phyloP scores from a whole-genome alignment of 2,113 vertebrate species.

The Phyllostomus discolor region DNA sequence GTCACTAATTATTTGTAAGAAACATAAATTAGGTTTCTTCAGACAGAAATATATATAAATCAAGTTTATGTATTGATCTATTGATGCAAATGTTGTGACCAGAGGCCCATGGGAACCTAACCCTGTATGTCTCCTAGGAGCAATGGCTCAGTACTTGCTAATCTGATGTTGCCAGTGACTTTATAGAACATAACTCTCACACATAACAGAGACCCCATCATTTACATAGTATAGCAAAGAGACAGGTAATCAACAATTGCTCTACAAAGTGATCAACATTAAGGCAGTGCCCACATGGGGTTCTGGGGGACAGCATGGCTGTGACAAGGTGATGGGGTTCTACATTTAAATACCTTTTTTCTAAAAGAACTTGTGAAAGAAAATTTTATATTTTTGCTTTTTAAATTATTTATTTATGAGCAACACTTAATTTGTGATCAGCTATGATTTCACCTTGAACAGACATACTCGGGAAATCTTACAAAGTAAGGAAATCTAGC shows the following conservation, averaged over 20 bases:
- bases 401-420: not conserved
- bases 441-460: not conserved
- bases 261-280: not conserved
- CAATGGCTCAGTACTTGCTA: not conserved
- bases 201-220: not conserved
- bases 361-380: not conserved
- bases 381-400: not conserved
- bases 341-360: not conserved
- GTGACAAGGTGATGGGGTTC: not conserved
- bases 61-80: not conserved
- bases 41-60: constrained; percentile 5
- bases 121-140: not conserved
- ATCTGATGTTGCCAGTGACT: not conserved
- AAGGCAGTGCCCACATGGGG: not conserved
- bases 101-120: not conserved
- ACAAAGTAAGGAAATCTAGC: not conserved
- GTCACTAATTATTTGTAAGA: not conserved
- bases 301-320: not conserved
- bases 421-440: not conserved
- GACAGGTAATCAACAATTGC: not conserved
- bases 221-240: not conserved
- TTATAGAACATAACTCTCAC: not conserved
- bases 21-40: not conserved
- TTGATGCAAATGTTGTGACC: not conserved
- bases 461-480: not conserved